A percentile compares a stretch with the other conserved stretches of the same genome.
Conservation (phyloP, 1,140 invertebrate species). For the Hirudo medicinalis region DNA sequence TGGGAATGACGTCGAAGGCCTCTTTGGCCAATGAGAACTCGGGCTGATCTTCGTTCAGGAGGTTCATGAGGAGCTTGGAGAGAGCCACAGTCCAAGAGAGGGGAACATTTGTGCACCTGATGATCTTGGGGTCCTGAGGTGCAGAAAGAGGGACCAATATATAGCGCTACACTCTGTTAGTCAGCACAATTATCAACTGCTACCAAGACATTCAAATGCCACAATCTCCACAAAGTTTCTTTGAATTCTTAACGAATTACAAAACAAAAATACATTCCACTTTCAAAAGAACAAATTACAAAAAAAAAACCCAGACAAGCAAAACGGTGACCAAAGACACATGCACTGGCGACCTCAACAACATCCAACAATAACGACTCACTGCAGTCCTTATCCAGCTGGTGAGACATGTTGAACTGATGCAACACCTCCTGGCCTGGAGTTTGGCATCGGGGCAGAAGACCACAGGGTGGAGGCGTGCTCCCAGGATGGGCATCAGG, state of each 20-base stretch:
- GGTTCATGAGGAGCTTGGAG: constrained; percentile 30
- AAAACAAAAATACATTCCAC: no score
- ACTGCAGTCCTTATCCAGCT: constrained; percentile 58
- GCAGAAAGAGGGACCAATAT: background rate
- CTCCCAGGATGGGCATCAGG: constrained; percentile 57
- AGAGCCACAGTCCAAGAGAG: constrained; percentile 28
- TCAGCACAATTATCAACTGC: no score
- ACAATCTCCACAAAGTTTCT: no score
- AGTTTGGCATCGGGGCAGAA: constrained; percentile 43
- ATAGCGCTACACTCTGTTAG: background rate
- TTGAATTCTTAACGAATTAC: no score
- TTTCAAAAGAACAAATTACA: no score
- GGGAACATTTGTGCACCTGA: constrained; percentile 27
- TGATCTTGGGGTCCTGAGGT: constrained; percentile 29
- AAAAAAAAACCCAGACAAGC: no score
- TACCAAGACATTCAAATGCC: no score
- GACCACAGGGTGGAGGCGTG: constrained; percentile 51
- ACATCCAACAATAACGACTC: constrained; percentile 33
- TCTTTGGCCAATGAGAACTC: constrained; percentile 30
- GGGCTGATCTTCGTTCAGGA: constrained; percentile 29
- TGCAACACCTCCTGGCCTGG: constrained; percentile 51
- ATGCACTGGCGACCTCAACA: background rate
- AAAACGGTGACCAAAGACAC: no score
- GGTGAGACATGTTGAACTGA: constrained; percentile 54
- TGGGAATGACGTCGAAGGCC: no score